Evolutionary conservation across 2,113 vertebrate species (phyloP).

Genomic region (Engystomops pustulosus): DNA sequence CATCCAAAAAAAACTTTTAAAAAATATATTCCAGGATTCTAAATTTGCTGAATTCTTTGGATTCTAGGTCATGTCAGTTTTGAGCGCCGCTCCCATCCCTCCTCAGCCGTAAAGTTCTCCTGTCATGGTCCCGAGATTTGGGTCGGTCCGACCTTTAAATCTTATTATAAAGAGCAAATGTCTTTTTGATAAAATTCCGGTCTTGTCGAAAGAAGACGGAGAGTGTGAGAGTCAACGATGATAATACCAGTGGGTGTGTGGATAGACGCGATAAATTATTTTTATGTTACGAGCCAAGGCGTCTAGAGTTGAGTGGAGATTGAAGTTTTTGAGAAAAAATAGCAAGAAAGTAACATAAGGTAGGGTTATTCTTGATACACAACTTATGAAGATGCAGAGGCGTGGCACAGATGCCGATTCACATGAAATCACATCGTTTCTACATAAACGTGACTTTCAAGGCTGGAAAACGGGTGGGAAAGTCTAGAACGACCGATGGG

Average conservation of each 20-base stretch:
- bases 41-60: too few relatives aligned
- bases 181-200: slow-evolving; percentile 3
- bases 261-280: slow-evolving; percentile 1
- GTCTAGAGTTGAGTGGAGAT: neutral
- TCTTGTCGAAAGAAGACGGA: slow-evolving; percentile 8
- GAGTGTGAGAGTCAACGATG: neutral
- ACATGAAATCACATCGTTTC: neutral
- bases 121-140: neutral
- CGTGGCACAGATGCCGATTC: neutral
- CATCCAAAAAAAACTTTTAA: too few relatives aligned
- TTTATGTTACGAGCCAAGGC: slow-evolving; percentile 6
- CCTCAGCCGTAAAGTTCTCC: neutral
- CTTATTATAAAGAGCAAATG: neutral
- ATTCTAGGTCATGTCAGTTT: neutral
- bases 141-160: slow-evolving; percentile 12
- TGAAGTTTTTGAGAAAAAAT: neutral
- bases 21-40: too few relatives aligned
- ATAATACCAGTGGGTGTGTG: slow-evolving; percentile 17
- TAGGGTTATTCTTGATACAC: neutral
- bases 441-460: neutral
- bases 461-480: neutral
- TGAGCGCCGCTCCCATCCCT: neutral
- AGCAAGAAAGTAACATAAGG: neutral
- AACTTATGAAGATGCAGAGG: neutral
- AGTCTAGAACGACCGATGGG: neutral